These are phyloP conservation scores for Melanchra persicariae DNA, from an alignment of 2,888 invertebrate species.

Conservation along the genomic window DNA sequence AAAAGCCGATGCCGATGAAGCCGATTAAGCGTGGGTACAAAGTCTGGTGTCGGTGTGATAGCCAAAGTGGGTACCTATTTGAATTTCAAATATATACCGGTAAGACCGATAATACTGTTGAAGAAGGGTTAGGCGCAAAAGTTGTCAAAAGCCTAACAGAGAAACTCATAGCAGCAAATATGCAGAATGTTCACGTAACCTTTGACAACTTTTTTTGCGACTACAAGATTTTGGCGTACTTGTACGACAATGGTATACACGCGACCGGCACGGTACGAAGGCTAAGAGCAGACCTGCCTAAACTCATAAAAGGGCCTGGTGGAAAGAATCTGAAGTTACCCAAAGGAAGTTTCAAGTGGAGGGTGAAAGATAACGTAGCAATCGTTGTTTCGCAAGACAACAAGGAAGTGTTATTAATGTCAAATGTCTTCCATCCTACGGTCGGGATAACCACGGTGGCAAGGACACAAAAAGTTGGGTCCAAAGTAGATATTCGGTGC, in stretches of 20 bases:
- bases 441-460: constrained; percentile 21
- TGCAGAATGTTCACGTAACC: constrained; percentile 48
- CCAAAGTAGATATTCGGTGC: too few species aligned
- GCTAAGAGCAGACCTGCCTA: constrained; percentile 1
- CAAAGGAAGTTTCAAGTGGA: constrained; percentile 25
- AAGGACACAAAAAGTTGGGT: constrained; percentile 48
- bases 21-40: constrained; percentile 68
- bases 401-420: constrained; percentile 28
- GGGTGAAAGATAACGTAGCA: constrained; percentile 28
- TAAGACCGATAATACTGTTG: constrained; percentile 43
- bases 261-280: constrained; percentile 7
- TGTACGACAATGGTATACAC: constrained; percentile 30
- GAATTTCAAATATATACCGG: constrained; percentile 47
- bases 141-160: constrained; percentile 9
- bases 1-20: constrained; percentile 67
- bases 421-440: constrained; percentile 17
- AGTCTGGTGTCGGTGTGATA: constrained; percentile 64
- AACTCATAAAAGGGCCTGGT: constrained; percentile 16
- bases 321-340: constrained; percentile 21
- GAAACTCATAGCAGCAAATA: constrained; percentile 12
- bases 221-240: constrained; percentile 17
- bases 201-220: constrained; percentile 28
- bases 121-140: constrained; percentile 16
- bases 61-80: constrained; percentile 61
- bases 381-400: constrained; percentile 23